Base-by-base conservation (phyloP, 2,888 invertebrate genomes). In the Acanthopleura granulata region DNA sequence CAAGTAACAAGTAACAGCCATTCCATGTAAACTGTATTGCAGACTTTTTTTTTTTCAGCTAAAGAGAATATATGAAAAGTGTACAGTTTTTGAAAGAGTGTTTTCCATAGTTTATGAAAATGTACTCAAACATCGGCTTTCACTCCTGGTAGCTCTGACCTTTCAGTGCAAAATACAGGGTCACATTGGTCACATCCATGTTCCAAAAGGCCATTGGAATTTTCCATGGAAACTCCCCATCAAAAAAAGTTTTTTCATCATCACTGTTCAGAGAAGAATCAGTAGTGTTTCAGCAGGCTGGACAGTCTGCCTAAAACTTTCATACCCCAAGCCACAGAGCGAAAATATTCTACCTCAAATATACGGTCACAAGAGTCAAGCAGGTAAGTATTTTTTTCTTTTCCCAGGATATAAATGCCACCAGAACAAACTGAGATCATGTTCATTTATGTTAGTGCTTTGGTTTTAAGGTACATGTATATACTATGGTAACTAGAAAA, bases 311-410 rank as follows among this genome's bases (percentile, higher is more conserved):
- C 3, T 40, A 40, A 40, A 40, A 40, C 40, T 40, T 40, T 40
- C 40, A 40, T 9, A 40, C 40, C 40, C 9, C 40, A 40, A 40
- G 40, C 9, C 69, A 69, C 30, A 69, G 22, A 12, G 16, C 16
- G 30, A 69, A 27, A 69, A 69, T n/a, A 69, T 29, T 69, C 29
- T 29, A 16, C 22, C 29, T 12, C 29, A n/a, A 25, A 9, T 29
- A 69, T 6, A n/a, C 29, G 69, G 69, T 30, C 69, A 69, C 69
- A 18, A 4, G 6, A 69, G 69, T 69, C 69, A 69, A 4, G 30
- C 16, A 69, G 14, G 27, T 29, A 30, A 25, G 27, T 29, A 69
- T 22, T 16, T 69, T 69, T 16, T 69, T 69, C 25, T 69, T 69
- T 61, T 22, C n/a, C n/a, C 61, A 61, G 3, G 3, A 61, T 6